Percentiles rank a stretch among this genome's conserved stretches.
phyloP scores from a whole-genome alignment of 2,797 vertebrate species.

The Halcyon leucocephala region DNA sequence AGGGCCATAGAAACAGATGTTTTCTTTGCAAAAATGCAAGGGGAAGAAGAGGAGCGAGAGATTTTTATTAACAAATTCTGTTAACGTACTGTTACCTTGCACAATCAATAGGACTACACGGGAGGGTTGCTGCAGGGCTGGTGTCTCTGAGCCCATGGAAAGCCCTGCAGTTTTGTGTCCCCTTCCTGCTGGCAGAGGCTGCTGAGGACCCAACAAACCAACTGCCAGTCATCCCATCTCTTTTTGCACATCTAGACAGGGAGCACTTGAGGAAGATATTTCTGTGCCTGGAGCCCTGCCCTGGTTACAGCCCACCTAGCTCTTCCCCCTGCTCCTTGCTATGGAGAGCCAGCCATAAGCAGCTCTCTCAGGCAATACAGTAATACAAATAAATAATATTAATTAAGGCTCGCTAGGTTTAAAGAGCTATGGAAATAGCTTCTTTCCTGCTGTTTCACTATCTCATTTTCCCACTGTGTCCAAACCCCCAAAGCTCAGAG shows the following conservation, averaged over 20 bases:
- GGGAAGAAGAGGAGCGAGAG: neutral
- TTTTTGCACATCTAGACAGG: accelerated
- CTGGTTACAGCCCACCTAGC: neutral
- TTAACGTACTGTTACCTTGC: neutral
- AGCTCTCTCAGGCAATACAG: neutral
- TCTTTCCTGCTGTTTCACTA: slow-evolving; percentile 46
- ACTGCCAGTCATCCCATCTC: accelerated
- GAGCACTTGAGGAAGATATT: neutral
- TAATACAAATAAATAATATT: slow-evolving; percentile 67
- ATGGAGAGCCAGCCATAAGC: neutral
- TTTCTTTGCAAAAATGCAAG: neutral
- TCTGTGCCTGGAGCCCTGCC: neutral
- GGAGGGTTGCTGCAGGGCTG: neutral
- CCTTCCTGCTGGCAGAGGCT: neutral
- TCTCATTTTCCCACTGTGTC: slow-evolving; percentile 39
- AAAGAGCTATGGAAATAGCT: slow-evolving; percentile 48
- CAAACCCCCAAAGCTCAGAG: slow-evolving; percentile 48
- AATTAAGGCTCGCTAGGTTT: slow-evolving; percentile 49
- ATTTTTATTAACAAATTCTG: neutral
- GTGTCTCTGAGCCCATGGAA: neutral
- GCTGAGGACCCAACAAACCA: neutral
- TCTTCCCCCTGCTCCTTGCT: neutral
- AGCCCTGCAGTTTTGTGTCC: neutral
- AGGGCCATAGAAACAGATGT: neutral
- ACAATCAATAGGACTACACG: neutral